These are phyloP conservation scores for Streptopelia turtur DNA, from an alignment of 2,797 vertebrate species.

Conservation along the genomic window DNA sequence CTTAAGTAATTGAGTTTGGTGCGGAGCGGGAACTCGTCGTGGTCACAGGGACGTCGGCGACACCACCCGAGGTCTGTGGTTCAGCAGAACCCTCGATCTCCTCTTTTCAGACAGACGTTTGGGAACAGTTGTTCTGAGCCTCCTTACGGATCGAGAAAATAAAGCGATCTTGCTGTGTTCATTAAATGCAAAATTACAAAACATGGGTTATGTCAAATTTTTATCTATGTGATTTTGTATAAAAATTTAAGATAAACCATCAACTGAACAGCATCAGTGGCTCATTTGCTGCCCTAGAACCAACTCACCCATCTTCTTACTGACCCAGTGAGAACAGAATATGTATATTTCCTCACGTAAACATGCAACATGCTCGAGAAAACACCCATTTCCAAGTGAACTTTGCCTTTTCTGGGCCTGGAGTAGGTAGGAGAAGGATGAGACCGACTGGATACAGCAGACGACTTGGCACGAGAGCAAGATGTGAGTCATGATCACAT, in stretches of 20 bases:
- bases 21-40: background rate
- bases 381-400: constrained; percentile 35
- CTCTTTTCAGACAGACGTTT: background rate
- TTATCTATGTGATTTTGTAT: background rate
- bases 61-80: background rate
- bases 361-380: constrained; percentile 70
- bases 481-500: constrained; percentile 53
- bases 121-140: background rate
- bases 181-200: constrained; percentile 1
- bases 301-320: background rate
- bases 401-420: constrained; percentile 11
- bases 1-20: background rate
- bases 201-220: background rate
- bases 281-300: constrained; percentile 5
- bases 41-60: no score
- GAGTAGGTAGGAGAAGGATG: background rate
- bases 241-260: background rate
- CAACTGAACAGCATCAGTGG: background rate
- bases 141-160: background rate
- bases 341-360: constrained; percentile 31
- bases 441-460: constrained; percentile 51
- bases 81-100: background rate
- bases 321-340: background rate
- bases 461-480: constrained; percentile 71
- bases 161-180: background rate